Evolutionary conservation across 2,113 vertebrate genomes (phyloP), one percentile per base, ranked within the genome.

Genomic region (Neomonachus schauinslandi): DNA sequence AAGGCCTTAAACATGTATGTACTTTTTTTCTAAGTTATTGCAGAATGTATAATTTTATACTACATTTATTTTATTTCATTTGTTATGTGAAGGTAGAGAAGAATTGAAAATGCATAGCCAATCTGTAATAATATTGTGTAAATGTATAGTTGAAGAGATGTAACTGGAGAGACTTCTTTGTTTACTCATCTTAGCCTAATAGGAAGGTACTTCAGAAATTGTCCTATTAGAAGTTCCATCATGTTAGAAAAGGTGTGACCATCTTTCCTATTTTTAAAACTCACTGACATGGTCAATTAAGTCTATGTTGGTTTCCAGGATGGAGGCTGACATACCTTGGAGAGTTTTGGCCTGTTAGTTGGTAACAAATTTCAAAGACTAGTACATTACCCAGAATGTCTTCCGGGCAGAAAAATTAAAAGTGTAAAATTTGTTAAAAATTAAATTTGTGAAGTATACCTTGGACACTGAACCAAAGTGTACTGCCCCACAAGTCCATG

Each of bases 41-140:
- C 96, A 98, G 98, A 99, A 99, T 98, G 98, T 99, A 98, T 98
- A 97, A 98, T 98, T 99, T 99, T 99, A 98, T 99, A 99, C 91
- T 95, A 63, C 63, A 94, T 98, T 98, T 98, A 96, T 95, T 96
- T 97, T 98, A 96, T 95, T 95, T 97, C 91, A 96, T 98, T 97
- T 98, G 91, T 97, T 98, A 97, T 96, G 88, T 55, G 74, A 93
- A 97, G 94, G 95, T 7, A 98, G 93, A 87, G 91, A 93, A 96
- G 96, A 97, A 93, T 96, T 95, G 89, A 88, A 55, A 79, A 76
- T 96, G 91, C 42, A 24, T 97, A 97, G 55, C 51, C 49, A 84
- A 95, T 91, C 69, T 76, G 77, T 97, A 96, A 71, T 92, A 96
- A 92, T 95, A 77, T 22, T 98, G 51, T 95, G 55, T 96, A 95